Evolutionary conservation across 2,113 vertebrate species (phyloP).

Genomic region (Hippolais icterina): DNA sequence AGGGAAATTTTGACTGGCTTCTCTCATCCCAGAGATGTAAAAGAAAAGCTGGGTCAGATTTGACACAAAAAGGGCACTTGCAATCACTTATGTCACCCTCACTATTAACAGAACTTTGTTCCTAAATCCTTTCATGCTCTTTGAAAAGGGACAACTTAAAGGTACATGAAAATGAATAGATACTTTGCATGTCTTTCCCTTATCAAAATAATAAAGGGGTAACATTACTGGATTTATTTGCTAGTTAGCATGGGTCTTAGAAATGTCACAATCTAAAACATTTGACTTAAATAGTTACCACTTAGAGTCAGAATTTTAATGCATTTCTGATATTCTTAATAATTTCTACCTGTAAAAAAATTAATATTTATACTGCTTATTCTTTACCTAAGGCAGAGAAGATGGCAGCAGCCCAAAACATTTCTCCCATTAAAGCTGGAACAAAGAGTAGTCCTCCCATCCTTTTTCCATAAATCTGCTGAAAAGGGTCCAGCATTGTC

Average conservation of each 20-base stretch:
- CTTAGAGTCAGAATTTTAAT: not conserved
- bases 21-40: not conserved
- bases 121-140: not conserved
- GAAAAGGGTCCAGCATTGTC: constrained; percentile 98
- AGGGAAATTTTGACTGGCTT: not conserved
- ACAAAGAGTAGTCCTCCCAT: constrained; percentile 97
- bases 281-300: not conserved
- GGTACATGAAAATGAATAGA: not conserved
- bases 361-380: not conserved
- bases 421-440: constrained; percentile 95
- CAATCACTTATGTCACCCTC: not conserved
- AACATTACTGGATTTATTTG: not conserved
- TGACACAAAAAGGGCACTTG: not conserved
- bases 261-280: not conserved
- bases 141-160: not conserved
- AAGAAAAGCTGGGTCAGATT: not conserved
- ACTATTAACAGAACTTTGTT: not conserved
- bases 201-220: not conserved
- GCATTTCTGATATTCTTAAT: not conserved
- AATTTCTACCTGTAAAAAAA: not conserved
- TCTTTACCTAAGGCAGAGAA: constrained; percentile 92
- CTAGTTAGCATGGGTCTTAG: not conserved
- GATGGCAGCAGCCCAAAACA: constrained; percentile 99
- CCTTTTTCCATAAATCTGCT: constrained; percentile 93
- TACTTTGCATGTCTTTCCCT: not conserved